Evolutionary conservation across 1,140 invertebrate genomes (phyloP).

Genomic region (Temnothorax curvispinosus): DNA sequence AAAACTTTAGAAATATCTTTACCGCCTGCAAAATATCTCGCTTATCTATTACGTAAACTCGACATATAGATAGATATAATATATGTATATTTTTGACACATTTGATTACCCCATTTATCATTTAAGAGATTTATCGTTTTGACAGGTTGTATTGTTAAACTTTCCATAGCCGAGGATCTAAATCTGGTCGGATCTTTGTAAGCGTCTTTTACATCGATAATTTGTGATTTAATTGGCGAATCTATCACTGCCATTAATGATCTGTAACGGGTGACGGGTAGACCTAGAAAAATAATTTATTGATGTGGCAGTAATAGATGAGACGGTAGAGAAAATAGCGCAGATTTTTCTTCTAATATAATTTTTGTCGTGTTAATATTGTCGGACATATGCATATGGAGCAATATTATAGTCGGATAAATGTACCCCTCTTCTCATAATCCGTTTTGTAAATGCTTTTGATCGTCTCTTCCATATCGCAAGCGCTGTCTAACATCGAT

Average conservation of each 20-base stretch:
- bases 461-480: conserved; percentile 87
- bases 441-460: conserved; percentile 87
- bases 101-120: conserved; percentile 74
- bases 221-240: conserved; percentile 80
- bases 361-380: not conserved
- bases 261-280: conserved; percentile 79
- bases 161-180: conserved; percentile 79
- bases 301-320: not conserved
- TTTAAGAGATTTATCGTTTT: conserved; percentile 77
- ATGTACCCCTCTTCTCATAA: conserved; percentile 86
- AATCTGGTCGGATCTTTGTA: conserved; percentile 85
- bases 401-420: not conserved
- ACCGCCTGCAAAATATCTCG: not conserved
- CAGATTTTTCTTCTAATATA: not conserved
- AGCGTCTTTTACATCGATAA: conserved; percentile 79
- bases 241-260: conserved; percentile 83
- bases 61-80: no score
- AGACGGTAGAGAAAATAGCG: not conserved
- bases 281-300: conserved; percentile 70
- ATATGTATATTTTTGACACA: not conserved
- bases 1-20: not conserved
- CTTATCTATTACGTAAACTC: not conserved
- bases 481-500: conserved; percentile 87
- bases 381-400: not conserved
- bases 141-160: conserved; percentile 81